A percentile compares a stretch with the other conserved stretches of the same genome.
Conservation (phyloP, 2,113 vertebrate genomes). For the Serinus canaria region DNA sequence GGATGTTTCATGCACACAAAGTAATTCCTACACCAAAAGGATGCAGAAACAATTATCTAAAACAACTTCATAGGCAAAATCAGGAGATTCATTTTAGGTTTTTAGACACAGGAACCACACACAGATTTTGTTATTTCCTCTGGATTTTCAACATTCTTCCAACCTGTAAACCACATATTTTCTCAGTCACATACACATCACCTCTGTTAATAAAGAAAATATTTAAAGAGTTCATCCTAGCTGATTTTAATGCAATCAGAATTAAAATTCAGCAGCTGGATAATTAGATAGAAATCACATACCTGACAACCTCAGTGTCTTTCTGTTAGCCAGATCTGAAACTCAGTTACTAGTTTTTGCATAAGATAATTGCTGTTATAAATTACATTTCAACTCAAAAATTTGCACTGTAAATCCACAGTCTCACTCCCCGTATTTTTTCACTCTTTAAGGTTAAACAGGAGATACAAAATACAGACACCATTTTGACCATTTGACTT, state of each 20-base stretch:
- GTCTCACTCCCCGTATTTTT: not conserved
- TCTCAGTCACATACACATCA: not conserved
- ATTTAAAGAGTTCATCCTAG: not conserved
- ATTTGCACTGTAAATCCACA: not conserved
- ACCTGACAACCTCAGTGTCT: not conserved
- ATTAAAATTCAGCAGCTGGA: not conserved
- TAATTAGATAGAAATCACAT: not conserved
- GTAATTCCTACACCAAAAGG: not conserved
- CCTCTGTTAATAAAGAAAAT: not conserved
- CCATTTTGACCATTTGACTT: not conserved
- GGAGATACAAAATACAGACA: not conserved
- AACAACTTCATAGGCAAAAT: not conserved
- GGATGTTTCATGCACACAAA: not conserved
- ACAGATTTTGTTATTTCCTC: not conserved
- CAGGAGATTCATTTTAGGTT: not conserved
- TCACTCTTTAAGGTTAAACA: not conserved
- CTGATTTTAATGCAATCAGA: not conserved
- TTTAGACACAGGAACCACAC: not conserved
- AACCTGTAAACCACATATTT: not conserved
- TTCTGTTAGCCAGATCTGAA: not conserved
- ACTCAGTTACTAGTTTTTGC: not conserved
- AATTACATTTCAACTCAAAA: not conserved
- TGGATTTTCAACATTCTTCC: not conserved
- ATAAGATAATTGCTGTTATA: not conserved
- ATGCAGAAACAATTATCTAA: not conserved